Conservation (phyloP, 2,113 vertebrate genomes). For the Xenopus laevis region DNA sequence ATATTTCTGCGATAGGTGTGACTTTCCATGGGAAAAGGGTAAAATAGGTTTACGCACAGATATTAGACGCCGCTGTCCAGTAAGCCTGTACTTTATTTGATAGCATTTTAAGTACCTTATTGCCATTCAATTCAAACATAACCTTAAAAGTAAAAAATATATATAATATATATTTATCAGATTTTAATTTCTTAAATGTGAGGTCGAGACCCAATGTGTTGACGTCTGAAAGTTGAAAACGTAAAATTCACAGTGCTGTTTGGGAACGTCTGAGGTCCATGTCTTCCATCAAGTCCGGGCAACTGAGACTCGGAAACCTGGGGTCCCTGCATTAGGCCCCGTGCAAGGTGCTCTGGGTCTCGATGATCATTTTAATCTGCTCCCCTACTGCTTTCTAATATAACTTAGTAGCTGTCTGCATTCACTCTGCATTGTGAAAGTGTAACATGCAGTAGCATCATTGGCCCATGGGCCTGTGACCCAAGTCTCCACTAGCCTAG, state of each 20-base stretch:
- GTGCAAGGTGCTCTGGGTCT: neutral
- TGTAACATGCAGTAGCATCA: neutral
- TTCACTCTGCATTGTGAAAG: too few species aligned
- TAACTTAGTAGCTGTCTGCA: too few species aligned
- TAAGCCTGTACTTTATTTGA: too few species aligned
- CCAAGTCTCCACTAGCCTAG: neutral
- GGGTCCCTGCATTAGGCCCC: neutral
- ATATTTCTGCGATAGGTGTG: too few species aligned
- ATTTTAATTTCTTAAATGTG: neutral
- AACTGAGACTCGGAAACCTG: neutral
- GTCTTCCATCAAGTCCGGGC: constrained; percentile 53
- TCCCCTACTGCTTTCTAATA: neutral
- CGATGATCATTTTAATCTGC: neutral
- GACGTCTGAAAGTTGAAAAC: constrained; percentile 51
- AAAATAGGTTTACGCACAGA: too few species aligned
- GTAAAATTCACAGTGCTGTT: constrained; percentile 86
- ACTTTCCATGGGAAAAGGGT: too few species aligned
- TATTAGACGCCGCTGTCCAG: too few species aligned
- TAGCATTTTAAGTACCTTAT: neutral
- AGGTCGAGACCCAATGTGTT: neutral
- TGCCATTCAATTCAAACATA: neutral
- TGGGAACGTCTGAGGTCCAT: constrained; percentile 80
- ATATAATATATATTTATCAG: neutral
- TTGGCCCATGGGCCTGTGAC: neutral
- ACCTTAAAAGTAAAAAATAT: neutral